Evolutionary conservation across 2,888 invertebrate species (phyloP).

Genomic region (Acutogordius australiensis): DNA sequence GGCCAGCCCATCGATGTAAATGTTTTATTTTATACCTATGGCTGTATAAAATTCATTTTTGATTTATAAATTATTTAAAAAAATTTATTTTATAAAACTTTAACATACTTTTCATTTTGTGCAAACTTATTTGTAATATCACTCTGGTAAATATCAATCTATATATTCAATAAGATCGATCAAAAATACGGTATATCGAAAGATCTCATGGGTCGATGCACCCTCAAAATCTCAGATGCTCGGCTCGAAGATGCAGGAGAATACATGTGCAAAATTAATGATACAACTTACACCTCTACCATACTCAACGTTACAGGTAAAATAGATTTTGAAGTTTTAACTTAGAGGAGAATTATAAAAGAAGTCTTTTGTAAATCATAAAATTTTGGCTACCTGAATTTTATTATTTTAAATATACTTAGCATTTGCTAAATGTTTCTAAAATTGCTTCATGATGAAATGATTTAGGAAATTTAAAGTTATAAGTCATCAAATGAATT

Average conservation of each 20-base stretch:
- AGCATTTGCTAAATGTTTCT: too few relatives aligned
- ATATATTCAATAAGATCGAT: too few relatives aligned
- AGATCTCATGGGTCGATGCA: constrained; percentile 62
- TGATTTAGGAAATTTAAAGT: too few relatives aligned
- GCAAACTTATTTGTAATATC: too few relatives aligned
- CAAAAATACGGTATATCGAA: constrained; percentile 21
- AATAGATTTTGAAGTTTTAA: constrained; percentile 17
- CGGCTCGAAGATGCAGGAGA: constrained; percentile 55
- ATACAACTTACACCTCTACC: constrained; percentile 54
- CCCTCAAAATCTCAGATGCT: constrained; percentile 50
- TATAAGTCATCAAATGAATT: too few relatives aligned
- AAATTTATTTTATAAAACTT: constrained; percentile 11
- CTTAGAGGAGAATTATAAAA: too few relatives aligned
- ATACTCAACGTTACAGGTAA: constrained; percentile 45
- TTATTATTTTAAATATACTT: too few relatives aligned
- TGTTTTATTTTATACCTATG: not conserved
- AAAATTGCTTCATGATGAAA: too few relatives aligned
- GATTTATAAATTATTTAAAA: constrained; percentile 11
- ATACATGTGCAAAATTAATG: constrained; percentile 59
- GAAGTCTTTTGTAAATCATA: too few relatives aligned
- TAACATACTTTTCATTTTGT: not conserved
- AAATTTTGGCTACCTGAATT: too few relatives aligned
- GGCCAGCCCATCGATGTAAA: constrained; percentile 32
- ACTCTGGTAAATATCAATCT: too few relatives aligned
- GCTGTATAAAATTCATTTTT: constrained; percentile 1